A percentile compares a stretch with the other conserved stretches of the same genome.
Conservation (phyloP, 2,888 invertebrate genomes). For the Phorcus lineatus region DNA sequence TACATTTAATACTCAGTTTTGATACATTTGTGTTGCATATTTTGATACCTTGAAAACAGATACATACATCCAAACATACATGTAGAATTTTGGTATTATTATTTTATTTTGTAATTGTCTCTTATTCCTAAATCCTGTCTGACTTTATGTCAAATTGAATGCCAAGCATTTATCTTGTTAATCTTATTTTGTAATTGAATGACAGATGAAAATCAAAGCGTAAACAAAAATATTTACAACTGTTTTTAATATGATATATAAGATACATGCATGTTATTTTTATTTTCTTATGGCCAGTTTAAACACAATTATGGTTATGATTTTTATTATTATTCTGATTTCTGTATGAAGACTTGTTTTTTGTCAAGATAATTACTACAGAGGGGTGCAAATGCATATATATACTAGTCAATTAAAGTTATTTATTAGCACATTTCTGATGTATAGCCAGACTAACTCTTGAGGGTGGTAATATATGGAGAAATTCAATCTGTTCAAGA, state of each 20-base stretch:
- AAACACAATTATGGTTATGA: slow-evolving; percentile 12
- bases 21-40: slow-evolving; percentile 22
- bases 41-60: slow-evolving; percentile 18
- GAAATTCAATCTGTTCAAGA: neutral
- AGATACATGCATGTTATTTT: neutral
- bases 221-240: neutral
- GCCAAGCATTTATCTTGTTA: slow-evolving; percentile 6
- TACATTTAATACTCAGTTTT: slow-evolving; percentile 26
- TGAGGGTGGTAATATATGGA: neutral
- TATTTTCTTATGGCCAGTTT: slow-evolving; percentile 21
- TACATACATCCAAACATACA: no score
- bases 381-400: slow-evolving; percentile 14
- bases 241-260: slow-evolving; percentile 5
- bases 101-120: slow-evolving; percentile 14
- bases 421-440: neutral
- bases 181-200: neutral
- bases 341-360: slow-evolving; percentile 6
- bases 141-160: slow-evolving; percentile 7
- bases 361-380: neutral
- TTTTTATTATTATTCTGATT: neutral
- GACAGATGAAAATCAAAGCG: slow-evolving; percentile 18
- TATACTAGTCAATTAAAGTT: neutral
- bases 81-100: slow-evolving; percentile 11
- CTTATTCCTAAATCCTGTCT: neutral
- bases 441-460: neutral